Conservation (phyloP, 1,140 invertebrate genomes). For the Argopecten irradians region DNA sequence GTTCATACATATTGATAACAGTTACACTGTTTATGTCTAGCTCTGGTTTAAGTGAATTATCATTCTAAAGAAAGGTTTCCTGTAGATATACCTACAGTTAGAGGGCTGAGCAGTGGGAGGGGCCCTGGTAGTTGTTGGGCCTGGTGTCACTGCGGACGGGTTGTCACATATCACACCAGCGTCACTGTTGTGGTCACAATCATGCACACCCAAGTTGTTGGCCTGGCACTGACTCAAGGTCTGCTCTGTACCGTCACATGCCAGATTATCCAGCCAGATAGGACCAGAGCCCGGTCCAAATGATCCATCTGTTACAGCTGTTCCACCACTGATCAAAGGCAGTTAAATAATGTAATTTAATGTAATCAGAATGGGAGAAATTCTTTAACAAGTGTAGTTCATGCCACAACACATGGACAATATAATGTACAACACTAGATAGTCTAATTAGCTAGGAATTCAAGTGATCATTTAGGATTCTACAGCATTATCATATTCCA, state of each 20-base stretch:
- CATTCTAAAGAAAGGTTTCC: background rate
- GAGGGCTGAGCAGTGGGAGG: constrained; percentile 43
- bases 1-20: too few relatives aligned
- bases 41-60: background rate
- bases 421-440: too few relatives aligned
- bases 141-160: constrained; percentile 1
- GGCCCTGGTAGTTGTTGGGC: constrained; percentile 50
- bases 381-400: too few relatives aligned
- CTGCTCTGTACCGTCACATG: constrained; percentile 88
- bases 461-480: too few relatives aligned
- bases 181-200: constrained; percentile 86
- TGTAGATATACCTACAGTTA: constrained; percentile 50
- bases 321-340: constrained; percentile 41
- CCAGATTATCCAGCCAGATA: constrained; percentile 92
- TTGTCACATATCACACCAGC: constrained; percentile 87
- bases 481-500: too few relatives aligned
- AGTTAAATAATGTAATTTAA: background rate
- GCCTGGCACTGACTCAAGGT: constrained; percentile 85
- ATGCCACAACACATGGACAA: too few relatives aligned
- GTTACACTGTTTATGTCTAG: too few relatives aligned
- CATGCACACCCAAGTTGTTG: constrained; percentile 86
- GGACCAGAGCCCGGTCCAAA: constrained; percentile 53
- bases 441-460: too few relatives aligned
- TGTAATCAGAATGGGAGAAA: background rate
- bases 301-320: constrained; percentile 30